Conservation (phyloP, 2,797 vertebrate species). For the Coendou prehensilis region DNA sequence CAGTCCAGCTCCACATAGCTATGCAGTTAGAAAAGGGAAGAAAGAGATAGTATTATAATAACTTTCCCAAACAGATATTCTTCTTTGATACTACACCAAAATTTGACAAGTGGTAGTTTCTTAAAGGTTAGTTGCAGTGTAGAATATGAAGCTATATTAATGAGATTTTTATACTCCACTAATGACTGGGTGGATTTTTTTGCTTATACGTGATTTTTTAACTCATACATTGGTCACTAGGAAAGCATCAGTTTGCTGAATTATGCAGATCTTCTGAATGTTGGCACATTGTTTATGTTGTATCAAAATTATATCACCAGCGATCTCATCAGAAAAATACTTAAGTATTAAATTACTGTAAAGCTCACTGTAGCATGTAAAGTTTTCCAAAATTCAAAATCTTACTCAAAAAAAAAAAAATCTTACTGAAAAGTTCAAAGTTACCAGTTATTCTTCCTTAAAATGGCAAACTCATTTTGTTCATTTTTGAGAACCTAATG, state of each 20-base stretch:
- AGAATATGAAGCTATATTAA: background rate
- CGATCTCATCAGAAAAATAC: slow-evolving; percentile 12
- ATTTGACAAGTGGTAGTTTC: background rate
- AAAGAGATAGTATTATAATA: background rate
- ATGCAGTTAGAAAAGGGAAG: background rate
- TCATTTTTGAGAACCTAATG: slow-evolving; percentile 27
- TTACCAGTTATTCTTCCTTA: slow-evolving; percentile 45
- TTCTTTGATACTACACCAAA: background rate
- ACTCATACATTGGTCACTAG: background rate
- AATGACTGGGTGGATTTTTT: background rate
- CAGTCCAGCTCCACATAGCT: background rate
- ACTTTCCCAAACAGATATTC: slow-evolving; percentile 1
- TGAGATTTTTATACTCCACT: background rate
- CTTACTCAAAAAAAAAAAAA: background rate
- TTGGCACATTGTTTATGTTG: slow-evolving; percentile 44
- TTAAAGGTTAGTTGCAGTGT: background rate
- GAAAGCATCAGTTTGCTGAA: background rate
- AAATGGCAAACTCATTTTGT: slow-evolving; percentile 7
- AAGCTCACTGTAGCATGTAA: background rate
- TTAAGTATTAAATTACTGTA: background rate
- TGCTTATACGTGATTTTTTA: background rate
- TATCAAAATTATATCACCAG: background rate
- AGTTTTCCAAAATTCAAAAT: slow-evolving; percentile 45
- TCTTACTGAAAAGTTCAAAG: background rate
- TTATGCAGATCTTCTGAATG: slow-evolving; percentile 47